These are phyloP conservation scores for Drosophila truncata DNA, from an alignment of 1,140 invertebrate species.

Conservation along the genomic window DNA sequence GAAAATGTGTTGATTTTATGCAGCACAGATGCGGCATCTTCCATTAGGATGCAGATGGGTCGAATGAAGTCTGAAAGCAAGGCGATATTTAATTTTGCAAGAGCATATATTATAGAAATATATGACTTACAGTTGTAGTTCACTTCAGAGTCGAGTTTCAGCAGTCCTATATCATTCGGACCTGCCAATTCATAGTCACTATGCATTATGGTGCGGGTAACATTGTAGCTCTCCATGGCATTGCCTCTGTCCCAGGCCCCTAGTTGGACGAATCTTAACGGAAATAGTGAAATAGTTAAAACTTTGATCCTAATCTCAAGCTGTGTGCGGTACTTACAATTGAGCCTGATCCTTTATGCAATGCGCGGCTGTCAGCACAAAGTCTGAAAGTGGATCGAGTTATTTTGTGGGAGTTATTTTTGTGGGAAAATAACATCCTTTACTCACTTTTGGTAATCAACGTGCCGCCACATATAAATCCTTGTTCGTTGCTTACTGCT, in stretches of 20 bases:
- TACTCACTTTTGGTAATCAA: slow-evolving; percentile 12
- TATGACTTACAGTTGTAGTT: neutral
- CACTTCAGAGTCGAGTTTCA: neutral
- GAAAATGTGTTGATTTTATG: neutral
- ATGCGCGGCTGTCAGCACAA: slow-evolving; percentile 1
- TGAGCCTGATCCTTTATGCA: neutral
- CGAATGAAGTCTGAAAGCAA: neutral
- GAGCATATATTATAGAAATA: neutral
- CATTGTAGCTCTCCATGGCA: neutral
- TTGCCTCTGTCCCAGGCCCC: neutral
- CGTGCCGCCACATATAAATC: slow-evolving; percentile 7
- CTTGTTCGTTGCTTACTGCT: neutral
- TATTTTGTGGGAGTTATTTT: too few species aligned
- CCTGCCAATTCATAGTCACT: neutral
- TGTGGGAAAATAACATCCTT: too few species aligned
- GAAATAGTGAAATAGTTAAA: neutral
- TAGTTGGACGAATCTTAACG: neutral
- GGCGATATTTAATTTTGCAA: neutral
- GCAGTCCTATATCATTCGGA: neutral
- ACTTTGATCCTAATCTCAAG: neutral
- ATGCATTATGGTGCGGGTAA: neutral
- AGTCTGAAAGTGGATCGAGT: neutral
- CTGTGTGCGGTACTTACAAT: slow-evolving; percentile 3
- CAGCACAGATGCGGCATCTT: neutral
- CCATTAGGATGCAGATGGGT: neutral